These are phyloP conservation scores for Panthera tigris DNA, from an alignment of 2,113 vertebrate genomes.

Conservation along the genomic window DNA sequence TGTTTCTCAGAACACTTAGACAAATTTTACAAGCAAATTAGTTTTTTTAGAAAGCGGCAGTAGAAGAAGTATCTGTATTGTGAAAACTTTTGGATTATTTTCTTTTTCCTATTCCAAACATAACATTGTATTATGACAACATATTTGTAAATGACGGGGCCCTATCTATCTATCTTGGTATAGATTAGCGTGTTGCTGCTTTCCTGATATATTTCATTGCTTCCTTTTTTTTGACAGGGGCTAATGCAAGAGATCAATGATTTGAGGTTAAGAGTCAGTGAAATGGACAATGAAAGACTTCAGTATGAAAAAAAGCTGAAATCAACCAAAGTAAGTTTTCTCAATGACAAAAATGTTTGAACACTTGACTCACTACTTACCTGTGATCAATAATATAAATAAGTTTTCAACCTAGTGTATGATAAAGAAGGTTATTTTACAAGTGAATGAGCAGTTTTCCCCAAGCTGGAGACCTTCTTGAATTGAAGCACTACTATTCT, in stretches of 20 bases:
- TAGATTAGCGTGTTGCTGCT: neutral
- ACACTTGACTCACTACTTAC: neutral
- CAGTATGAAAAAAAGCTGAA: conserved; percentile 97
- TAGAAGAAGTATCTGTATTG: neutral
- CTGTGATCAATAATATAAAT: neutral
- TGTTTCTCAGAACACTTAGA: neutral
- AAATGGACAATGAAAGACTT: conserved; percentile 93
- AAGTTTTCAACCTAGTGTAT: neutral
- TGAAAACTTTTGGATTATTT: neutral
- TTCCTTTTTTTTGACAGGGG: conserved; percentile 83
- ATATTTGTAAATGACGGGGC: neutral
- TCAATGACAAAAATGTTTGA: neutral
- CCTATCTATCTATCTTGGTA: neutral
- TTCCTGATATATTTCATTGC: conserved; percentile 20
- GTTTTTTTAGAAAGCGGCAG: neutral
- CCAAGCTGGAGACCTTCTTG: neutral
- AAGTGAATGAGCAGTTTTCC: neutral
- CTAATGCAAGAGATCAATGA: conserved; percentile 94
- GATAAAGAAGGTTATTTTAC: neutral
- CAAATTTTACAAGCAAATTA: neutral
- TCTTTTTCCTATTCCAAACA: neutral
- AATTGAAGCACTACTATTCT: neutral
- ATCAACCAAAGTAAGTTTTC: conserved; percentile 93
- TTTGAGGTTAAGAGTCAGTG: conserved; percentile 91
- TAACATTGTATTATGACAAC: neutral